A percentile compares a stretch with the other conserved stretches of the same genome.
Evolutionary conservation across 2,888 invertebrate genomes (phyloP).

Genomic region (Tanytarsus gracilentus): DNA sequence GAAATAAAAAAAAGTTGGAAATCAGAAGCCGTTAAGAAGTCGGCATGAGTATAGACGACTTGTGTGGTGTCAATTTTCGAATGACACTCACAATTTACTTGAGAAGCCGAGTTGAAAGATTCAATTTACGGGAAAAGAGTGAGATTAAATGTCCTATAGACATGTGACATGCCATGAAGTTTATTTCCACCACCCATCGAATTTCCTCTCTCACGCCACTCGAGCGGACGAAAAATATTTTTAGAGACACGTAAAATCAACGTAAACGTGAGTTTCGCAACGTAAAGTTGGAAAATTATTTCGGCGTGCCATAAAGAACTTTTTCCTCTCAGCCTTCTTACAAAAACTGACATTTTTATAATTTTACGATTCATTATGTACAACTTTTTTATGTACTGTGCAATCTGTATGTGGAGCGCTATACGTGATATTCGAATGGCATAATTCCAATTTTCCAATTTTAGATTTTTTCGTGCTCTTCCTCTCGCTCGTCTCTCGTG

Average conservation of each 20-base stretch:
- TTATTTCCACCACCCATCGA: background rate
- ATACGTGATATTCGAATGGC: background rate
- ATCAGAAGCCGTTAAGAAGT: background rate
- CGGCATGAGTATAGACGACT: background rate
- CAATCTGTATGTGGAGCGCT: background rate
- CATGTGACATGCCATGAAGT: conserved; percentile 7
- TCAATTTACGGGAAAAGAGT: conserved; percentile 6
- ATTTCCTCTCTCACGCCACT: background rate
- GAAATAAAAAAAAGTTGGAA: background rate
- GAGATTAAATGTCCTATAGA: conserved; percentile 14
- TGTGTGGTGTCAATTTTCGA: conserved; percentile 10
- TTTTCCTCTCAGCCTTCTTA: background rate
- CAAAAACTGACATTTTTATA: conserved; percentile 11
- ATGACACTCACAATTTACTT: conserved; percentile 15
- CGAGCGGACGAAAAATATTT: background rate
- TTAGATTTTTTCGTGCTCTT: background rate
- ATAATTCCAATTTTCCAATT: background rate
- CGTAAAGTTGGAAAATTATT: conserved; percentile 3
- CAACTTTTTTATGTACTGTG: background rate
- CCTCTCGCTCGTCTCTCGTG: background rate
- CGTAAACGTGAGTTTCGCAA: background rate
- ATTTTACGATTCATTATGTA: conserved; percentile 9
- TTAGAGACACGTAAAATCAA: background rate
- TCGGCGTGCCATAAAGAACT: conserved; percentile 4
- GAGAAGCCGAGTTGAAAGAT: conserved; percentile 10